Base-by-base conservation (phyloP, 2,797 vertebrate genomes). In the Merluccius polli region DNA sequence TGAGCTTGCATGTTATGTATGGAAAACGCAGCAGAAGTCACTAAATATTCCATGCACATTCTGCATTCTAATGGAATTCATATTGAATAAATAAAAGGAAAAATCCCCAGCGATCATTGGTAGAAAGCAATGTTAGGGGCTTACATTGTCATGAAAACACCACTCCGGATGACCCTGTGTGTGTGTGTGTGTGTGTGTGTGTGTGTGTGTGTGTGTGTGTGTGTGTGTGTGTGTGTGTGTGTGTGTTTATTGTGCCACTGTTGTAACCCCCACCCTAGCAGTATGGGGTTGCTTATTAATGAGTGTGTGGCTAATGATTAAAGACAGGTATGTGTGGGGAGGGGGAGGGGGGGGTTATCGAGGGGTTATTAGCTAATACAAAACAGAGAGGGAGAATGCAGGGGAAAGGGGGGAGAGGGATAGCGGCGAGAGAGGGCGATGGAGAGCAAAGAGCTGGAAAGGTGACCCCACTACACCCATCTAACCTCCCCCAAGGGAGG, bases 1-100 rank as follows among this genome's bases (percentile, higher is more conserved):
- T 90, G 78, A 91, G 83, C 79, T 48, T 81, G 86, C 79, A 76
- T 77, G 74, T 77, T 82, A 72, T 78, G 75, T 78, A 70, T 75
- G 72, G 74, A 79, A 79, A 81, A 80, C 78, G 80, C 79, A 73
- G 76, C 77, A 75, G 67, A 81, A 82, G 74, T 84, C 84, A 84
- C 78, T 75, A 76, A 74, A 78, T 78, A 82, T 90, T 88, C 84
- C 48, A 81, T 73, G 72, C 79, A 77, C 75, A 0, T 21, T 81
- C 83, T 72, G 29, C 81, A 71, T 82, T 82, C 81, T 82, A 83
- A 85, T 82, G 79, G 82, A 81, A 79, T 83, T 35, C 73, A 75
- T 73, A 78, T 69, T 77, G 78, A 78, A 82, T 83, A 79, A 74
- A 82, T 81, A 72, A 73, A 84, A 76, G 52, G 3, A 79, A 52